Base-by-base conservation (phyloP, 2,888 invertebrate genomes). In the Zhuqinia jingwanae region DNA sequence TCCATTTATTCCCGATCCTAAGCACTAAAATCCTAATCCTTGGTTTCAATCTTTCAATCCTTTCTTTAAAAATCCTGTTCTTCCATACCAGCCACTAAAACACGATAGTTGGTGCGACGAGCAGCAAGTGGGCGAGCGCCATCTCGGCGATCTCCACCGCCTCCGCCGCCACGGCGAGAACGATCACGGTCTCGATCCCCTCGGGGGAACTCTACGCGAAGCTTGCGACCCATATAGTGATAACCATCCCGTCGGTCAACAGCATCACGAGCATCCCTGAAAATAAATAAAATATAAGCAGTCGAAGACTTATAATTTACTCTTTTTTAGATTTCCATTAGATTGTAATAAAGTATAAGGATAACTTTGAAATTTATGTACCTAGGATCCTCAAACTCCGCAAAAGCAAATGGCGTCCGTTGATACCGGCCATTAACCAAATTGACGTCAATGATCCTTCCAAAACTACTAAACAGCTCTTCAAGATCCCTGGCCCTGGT, bases 341-440 rank as follows among this genome's bases (percentile, higher is more conserved):
- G n/a, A 6, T 22, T 58, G 22, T 13, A 58, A 58, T 6, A 58
- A n/a, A 2, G 20, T n/a, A n/a, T 17, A 53, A 6, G 17, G 17
- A 53, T 53, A 17, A 53, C 17, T 17, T 56, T 20, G 17, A n/a
- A 50, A 11, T 50, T 20, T 56, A 56, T 50, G 6, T 50, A 73
- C 73, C 73, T 42, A 1, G 73, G 73, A 73, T 73, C 73, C 73
- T 73, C 73, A 73, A 73, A 73, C 50, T 73, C 73, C 3, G 50
- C 73, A 50, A 73, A 73, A 50, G 73, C 73, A 50, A 73, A 73
- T 2, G 73, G 73, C 0, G 42, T 20, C 15, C 47, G 8, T 10
- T 42, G 20, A 22, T 11, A 8, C 2, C 73, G 47, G 6, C 73
- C 73, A 50, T 0, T 27, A n/a, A 70, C 70, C 73, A 73, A 50